These are phyloP conservation scores for Eunapius fragilis DNA, from an alignment of 37 sponge, comb jelly and placozoan genomes.

Conservation along the genomic window DNA sequence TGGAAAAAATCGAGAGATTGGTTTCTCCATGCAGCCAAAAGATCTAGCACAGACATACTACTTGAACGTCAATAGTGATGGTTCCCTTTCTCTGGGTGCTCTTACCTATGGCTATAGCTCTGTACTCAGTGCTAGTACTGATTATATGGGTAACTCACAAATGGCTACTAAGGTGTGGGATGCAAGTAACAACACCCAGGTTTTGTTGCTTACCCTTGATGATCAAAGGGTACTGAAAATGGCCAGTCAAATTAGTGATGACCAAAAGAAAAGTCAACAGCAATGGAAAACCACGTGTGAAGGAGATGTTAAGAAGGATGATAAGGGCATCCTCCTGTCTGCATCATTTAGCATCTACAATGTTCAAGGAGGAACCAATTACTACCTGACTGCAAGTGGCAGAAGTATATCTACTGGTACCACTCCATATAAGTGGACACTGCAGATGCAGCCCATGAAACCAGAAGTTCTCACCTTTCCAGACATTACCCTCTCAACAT, in stretches of 20 bases:
- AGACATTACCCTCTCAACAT: slow-evolving; percentile 2
- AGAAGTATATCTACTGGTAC: neutral
- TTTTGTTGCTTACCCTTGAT: neutral
- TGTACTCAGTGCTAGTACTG: neutral
- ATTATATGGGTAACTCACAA: neutral
- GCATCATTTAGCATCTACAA: neutral
- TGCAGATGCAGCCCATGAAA: neutral
- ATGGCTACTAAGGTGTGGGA: neutral
- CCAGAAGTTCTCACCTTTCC: neutral
- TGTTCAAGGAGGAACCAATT: slow-evolving; percentile 4
- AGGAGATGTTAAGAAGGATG: slow-evolving; percentile 4
- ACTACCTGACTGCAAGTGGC: slow-evolving; percentile 1
- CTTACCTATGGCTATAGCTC: neutral
- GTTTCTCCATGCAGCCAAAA: neutral
- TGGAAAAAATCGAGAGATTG: neutral
- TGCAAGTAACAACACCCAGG: neutral
- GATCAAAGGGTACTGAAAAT: neutral
- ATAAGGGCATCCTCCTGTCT: neutral
- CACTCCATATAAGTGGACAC: neutral
- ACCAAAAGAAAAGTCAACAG: slow-evolving; percentile 1
- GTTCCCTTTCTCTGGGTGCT: neutral
- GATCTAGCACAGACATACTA: neutral
- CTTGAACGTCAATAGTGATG: neutral
- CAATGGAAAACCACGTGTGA: neutral
- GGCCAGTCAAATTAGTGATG: neutral